Evolutionary conservation across 53 echinoderm and acorn worm genomes (phyloP).

Genomic region (Astropecten irregularis): DNA sequence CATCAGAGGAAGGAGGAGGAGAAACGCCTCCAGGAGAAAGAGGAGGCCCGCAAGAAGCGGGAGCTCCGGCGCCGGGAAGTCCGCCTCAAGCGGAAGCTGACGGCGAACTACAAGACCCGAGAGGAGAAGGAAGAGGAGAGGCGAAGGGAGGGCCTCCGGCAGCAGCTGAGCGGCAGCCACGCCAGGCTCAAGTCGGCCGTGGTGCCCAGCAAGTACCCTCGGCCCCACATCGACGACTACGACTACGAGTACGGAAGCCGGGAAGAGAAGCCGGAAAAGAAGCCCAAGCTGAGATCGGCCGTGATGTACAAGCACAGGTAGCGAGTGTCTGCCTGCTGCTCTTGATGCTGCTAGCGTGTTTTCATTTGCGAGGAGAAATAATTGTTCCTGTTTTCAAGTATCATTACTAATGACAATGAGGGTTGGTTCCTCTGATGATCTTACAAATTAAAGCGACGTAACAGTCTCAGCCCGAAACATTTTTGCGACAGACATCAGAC

Average conservation of each 20-base stretch:
- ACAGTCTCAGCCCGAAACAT: no score
- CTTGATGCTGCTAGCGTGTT: not conserved
- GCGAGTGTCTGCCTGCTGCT: no score
- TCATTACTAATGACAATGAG: no score
- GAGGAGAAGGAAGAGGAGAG: conserved; percentile 47
- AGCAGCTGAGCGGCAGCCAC: conserved; percentile 47
- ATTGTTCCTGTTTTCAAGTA: no score
- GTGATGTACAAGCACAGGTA: conserved; percentile 24
- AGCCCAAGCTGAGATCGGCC: conserved; percentile 13
- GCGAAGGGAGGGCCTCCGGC: conserved; percentile 53
- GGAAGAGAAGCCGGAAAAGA: not conserved
- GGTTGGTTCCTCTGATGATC: no score
- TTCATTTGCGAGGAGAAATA: not conserved
- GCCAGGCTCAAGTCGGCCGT: conserved; percentile 76
- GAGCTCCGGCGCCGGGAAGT: conserved; percentile 75
- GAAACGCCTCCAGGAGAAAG: conserved; percentile 60
- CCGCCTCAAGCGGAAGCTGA: conserved; percentile 73
- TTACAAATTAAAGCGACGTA: no score
- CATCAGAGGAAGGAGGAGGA: conserved; percentile 63
- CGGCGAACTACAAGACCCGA: conserved; percentile 52
- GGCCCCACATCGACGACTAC: conserved; percentile 10
- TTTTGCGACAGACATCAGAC: no score
- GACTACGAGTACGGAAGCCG: not conserved
- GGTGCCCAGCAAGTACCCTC: not conserved
- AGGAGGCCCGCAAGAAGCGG: conserved; percentile 60